Evolutionary conservation across 1,140 invertebrate species (phyloP).

Genomic region (Anastrepha obliqua): DNA sequence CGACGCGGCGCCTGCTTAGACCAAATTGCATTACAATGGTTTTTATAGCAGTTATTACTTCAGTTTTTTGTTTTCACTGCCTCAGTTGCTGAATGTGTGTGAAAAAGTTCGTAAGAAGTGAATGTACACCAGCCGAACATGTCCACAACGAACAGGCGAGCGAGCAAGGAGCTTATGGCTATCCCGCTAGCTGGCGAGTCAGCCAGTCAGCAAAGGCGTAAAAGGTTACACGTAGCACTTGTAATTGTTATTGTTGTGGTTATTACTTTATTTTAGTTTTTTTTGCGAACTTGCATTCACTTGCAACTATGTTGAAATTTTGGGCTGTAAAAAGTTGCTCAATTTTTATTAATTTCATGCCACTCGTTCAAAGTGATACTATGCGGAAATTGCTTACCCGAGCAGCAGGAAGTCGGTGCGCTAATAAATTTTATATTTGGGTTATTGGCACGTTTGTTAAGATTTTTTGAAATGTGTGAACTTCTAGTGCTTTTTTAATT

Average conservation of each 20-base stretch:
- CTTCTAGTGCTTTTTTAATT: neutral
- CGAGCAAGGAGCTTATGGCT: neutral
- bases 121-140: neutral
- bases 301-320: constrained; percentile 15
- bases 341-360: neutral
- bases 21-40: constrained; percentile 13
- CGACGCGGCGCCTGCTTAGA: neutral
- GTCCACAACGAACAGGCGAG: neutral
- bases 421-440: neutral
- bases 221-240: constrained; percentile 49
- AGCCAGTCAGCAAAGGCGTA: neutral
- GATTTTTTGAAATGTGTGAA: neutral
- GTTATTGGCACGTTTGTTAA: neutral
- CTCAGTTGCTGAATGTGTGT: neutral
- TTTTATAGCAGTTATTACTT: constrained; percentile 12
- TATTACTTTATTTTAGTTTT: neutral
- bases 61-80: neutral
- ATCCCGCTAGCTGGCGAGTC: too few relatives aligned
- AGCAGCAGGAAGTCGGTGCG: neutral
- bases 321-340: neutral
- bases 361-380: neutral
- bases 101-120: neutral
- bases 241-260: neutral
- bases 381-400: constrained; percentile 5
- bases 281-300: neutral